phyloP scores from a whole-genome alignment of 2,113 vertebrate genomes.

The Mormyrus iriodes region DNA sequence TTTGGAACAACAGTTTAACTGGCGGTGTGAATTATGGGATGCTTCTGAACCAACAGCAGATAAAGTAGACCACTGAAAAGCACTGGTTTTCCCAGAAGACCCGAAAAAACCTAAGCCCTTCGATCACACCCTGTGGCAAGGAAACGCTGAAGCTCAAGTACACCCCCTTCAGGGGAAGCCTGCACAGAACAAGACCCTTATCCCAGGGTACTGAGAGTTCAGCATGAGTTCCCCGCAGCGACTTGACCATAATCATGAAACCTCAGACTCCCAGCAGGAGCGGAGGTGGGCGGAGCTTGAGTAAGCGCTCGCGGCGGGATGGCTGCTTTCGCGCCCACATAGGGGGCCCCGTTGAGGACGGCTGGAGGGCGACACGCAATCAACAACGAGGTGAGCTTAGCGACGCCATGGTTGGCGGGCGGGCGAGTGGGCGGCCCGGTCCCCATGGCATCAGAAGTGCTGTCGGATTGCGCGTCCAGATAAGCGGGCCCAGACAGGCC shows the following conservation, averaged over 20 bases:
- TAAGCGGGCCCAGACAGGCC: background rate
- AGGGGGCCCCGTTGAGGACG: background rate
- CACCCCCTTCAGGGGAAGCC: background rate
- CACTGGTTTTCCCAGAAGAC: background rate
- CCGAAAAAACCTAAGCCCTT: background rate
- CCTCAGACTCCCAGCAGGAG: background rate
- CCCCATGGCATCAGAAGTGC: background rate
- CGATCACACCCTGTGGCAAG: background rate
- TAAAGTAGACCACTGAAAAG: background rate
- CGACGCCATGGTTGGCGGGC: background rate
- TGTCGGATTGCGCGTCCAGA: background rate
- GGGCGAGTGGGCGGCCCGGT: background rate
- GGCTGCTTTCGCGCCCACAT: background rate
- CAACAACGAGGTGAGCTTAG: background rate
- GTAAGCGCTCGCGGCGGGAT: background rate
- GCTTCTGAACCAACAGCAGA: background rate
- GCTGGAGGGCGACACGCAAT: constrained; percentile 7
- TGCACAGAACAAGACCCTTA: background rate
- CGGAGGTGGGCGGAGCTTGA: background rate
- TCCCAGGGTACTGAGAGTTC: background rate
- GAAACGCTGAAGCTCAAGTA: background rate
- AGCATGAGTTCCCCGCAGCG: background rate
- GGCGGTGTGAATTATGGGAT: background rate
- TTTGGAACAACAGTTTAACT: background rate
- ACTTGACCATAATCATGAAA: background rate